Evolutionary conservation across 37 sponge, comb jelly and placozoan species (phyloP), one percentile per base, ranked within the genome.

Genomic region (Ephydatia muelleri): DNA sequence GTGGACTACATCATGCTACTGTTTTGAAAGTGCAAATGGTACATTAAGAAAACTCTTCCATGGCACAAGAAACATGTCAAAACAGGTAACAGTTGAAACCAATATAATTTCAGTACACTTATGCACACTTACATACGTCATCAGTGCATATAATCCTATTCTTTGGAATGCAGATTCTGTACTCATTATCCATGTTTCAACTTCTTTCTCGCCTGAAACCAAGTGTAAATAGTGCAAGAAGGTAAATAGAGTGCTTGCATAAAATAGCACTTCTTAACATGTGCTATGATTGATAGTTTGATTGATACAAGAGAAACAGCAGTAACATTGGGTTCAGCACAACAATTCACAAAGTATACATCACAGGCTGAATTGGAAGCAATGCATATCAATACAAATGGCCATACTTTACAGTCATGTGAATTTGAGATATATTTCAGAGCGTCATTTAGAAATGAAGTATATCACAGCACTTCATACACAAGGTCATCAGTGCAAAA

Each of bases 11-110:
- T 57, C 57, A 57, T 57, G 57, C 57, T 57, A 57, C 16, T 57
- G 57, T 57, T 57, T 57, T 57, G 57, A 57, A 57, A 57, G 57
- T 57, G 57, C 57, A 57, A 57, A 57, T 57, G 57, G 57, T 57
- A 57, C 57, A 57, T 57, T 57, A 57, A 57, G 57, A 57, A 57
- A 57, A 57, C 16, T 57, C 57, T 57, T 57, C 57, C 57, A 57
- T 57, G 57, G 57, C 57, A 57, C 57, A 57, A 57, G 57, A 57
- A 57, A 57, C 57, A 57, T 57, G 57, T 57, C 57, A 57, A 57
- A 57, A 21, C 57, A 57, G 57, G 57, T 57, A 57, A 57, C 57
- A 57, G 57, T 57, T 57, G 57, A 57, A 57, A 57, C 57, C 57
- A 57, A 57, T 57, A 57, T 57, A 57, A 57, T 57, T 21, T 57